Percentiles rank a stretch among this genome's conserved stretches.
phyloP scores from a whole-genome alignment of 2,797 vertebrate species.

The Falco berigora region DNA sequence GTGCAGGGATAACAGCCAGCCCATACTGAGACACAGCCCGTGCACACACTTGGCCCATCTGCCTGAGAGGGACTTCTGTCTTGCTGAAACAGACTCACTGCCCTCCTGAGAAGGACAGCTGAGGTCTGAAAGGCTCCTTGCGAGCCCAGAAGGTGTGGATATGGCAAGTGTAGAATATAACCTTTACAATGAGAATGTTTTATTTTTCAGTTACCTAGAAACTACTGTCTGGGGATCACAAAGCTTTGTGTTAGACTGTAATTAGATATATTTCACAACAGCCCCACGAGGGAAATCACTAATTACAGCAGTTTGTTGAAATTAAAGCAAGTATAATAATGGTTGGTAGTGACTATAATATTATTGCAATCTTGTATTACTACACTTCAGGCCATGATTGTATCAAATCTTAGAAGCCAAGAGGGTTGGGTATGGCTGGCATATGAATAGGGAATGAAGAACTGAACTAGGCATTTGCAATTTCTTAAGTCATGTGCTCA shows the following conservation, averaged over 20 bases:
- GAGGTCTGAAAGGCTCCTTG: neutral
- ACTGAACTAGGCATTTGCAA: neutral
- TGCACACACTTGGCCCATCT: neutral
- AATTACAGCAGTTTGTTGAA: constrained; percentile 37
- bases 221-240: neutral
- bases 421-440: neutral
- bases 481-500: neutral
- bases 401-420: neutral
- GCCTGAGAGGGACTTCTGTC: neutral
- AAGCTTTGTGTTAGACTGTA: neutral
- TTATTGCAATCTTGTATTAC: neutral
- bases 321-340: neutral
- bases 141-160: rapidly evolving
- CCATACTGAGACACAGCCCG: neutral
- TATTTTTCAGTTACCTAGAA: neutral
- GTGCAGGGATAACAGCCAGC: neutral
- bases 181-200: neutral
- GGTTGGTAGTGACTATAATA: neutral
- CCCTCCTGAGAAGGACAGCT: neutral
- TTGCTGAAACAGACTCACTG: neutral
- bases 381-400: neutral
- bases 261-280: constrained; percentile 4
- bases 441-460: neutral
- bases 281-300: neutral
- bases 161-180: neutral